A percentile compares a stretch with the other conserved stretches of the same genome.
phyloP scores from a whole-genome alignment of 2,113 vertebrate genomes.

The Aspidoscelis tigris region DNA sequence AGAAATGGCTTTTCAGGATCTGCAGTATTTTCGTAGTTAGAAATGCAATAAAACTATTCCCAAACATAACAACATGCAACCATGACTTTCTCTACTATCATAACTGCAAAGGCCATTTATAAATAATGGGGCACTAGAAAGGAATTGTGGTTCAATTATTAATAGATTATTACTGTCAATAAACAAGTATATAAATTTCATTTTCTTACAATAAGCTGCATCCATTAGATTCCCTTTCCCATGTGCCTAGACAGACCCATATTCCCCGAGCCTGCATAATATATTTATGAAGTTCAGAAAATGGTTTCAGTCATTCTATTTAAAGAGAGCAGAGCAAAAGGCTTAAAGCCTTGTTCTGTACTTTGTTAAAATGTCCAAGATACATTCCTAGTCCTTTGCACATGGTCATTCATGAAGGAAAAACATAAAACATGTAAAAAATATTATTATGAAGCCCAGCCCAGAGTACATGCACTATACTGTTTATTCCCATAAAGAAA shows the following conservation, averaged over 20 bases:
- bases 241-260: constrained; percentile 33
- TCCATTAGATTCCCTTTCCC: constrained; percentile 36
- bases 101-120: not conserved
- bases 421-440: constrained; percentile 2
- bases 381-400: constrained; percentile 29
- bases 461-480: constrained; percentile 36
- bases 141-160: constrained; percentile 45
- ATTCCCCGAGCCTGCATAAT: constrained; percentile 21
- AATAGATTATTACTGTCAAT: constrained; percentile 40
- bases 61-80: constrained; percentile 8
- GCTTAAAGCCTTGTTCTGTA: constrained; percentile 9
- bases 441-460: constrained; percentile 21
- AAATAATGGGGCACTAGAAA: constrained; percentile 5
- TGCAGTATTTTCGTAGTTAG: constrained; percentile 23
- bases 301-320: constrained; percentile 27
- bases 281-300: constrained; percentile 39
- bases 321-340: constrained; percentile 18
- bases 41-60: constrained; percentile 36
- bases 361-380: constrained; percentile 38
- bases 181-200: constrained; percentile 37
- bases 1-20: not conserved
- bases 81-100: not conserved
- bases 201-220: constrained; percentile 37
- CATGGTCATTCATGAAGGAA: constrained; percentile 40
- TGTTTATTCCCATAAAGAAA: constrained; percentile 29